Conservation (phyloP, 2,113 vertebrate species). For the Hiodon tergisus region DNA sequence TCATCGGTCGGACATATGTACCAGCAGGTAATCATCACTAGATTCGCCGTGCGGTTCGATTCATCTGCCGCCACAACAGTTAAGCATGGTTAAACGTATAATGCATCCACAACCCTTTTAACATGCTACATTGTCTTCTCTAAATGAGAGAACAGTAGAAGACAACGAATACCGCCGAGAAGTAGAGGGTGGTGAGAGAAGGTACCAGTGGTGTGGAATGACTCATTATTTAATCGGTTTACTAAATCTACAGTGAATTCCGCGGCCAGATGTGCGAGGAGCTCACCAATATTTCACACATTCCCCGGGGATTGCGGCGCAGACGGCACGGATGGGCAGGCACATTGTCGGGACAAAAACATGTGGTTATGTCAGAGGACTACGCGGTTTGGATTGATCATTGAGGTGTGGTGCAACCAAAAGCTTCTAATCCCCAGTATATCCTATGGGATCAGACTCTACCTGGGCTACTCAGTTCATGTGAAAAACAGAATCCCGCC, state of each 20-base stretch:
- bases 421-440: not conserved
- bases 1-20: not conserved
- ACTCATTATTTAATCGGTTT: constrained; percentile 41
- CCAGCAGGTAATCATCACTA: not conserved
- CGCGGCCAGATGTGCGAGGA: constrained; percentile 23
- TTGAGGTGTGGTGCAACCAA: constrained; percentile 21
- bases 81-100: too few species aligned
- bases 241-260: constrained; percentile 32
- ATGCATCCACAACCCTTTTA: not conserved
- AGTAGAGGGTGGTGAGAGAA: constrained; percentile 9
- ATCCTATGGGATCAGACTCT: not conserved
- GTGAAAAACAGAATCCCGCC: not conserved
- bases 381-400: constrained; percentile 16
- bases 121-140: constrained; percentile 9
- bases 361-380: constrained; percentile 29
- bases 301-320: constrained; percentile 19
- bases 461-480: not conserved
- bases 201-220: constrained; percentile 30
- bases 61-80: not conserved
- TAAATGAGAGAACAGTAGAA: constrained; percentile 16
- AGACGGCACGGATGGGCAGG: constrained; percentile 29
- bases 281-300: constrained; percentile 30
- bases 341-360: constrained; percentile 20
- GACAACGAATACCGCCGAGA: constrained; percentile 14
- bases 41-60: not conserved